Evolutionary conservation across 2,888 invertebrate species (phyloP), one percentile per base, ranked within the genome.

Genomic region (Zygogramma bicolorata): DNA sequence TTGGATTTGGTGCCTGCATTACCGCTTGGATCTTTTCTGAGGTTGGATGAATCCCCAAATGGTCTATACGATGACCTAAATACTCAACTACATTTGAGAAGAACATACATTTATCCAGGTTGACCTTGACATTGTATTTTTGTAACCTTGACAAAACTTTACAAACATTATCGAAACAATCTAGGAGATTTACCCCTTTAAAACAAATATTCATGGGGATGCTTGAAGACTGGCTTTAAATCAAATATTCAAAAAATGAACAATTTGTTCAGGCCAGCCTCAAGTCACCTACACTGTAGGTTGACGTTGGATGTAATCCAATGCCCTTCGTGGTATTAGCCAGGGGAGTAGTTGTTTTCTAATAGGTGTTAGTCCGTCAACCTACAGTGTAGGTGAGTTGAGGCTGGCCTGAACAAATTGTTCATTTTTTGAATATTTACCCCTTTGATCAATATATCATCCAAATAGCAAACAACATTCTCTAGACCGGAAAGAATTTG

Each of bases 391-490:
- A n/a, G n/a, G n/a, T n/a, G n/a, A n/a, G n/a, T n/a, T n/a, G n/a
- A n/a, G n/a, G n/a, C n/a, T n/a, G n/a, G n/a, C n/a, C n/a, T n/a
- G n/a, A n/a, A n/a, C n/a, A n/a, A n/a, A n/a, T n/a, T n/a, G n/a
- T n/a, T n/a, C n/a, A n/a, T n/a, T n/a, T n/a, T n/a, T n/a, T n/a
- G n/a, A n/a, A n/a, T n/a, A n/a, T n/a, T n/a, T 42, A 7, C 15
- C 4, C 57, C 22, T 20, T 53, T 57, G 8, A 66, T 38, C 34
- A 53, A 25, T 59, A 38, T 25, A 42, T 73, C 73, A 58, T 73
- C 71, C 13, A 75, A 42, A 38, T 65, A 75, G 57, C 40, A 53
- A 34, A 10, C 7, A n/a, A 72, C 75, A n/a, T 42, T 57, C 8
- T 49, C 40, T 20, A 75, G 27, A 4, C 53, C 67, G 31, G 18